Base-by-base conservation (phyloP, 2,797 vertebrate genomes). In the Tragelaphus oryx region DNA sequence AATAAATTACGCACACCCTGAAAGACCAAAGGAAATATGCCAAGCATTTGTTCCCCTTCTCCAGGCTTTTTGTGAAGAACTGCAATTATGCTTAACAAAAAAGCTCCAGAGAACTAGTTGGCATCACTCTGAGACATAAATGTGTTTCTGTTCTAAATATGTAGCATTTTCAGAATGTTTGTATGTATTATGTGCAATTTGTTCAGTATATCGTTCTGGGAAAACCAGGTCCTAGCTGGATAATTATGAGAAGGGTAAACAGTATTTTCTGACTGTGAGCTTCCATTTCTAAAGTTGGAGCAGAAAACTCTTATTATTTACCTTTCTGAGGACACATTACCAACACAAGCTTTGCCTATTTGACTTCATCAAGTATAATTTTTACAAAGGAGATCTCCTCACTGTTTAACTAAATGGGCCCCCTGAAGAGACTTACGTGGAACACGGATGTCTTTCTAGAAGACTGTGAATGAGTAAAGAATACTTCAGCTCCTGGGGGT, bases 51-150 rank as follows among this genome's bases (percentile, higher is more conserved):
- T 68, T 96, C 83, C 88, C 93, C 95, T 97, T 97, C 95, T 87
- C 75, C 11, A 33, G 97, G 96, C 93, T 84, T 50, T 97, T 96
- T 97, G 90, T 95, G 94, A 97, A 97, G 92, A 98, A 96, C 87
- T 94, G 96, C 96, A 98, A 97, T 98, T 98, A 98, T 16, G 92
- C 96, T 97, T 98, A 97, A 98, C 94, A 98, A 97, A 97, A 97
- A 95, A 97, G 96, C 95, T 97, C 87, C 94, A 95, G 87, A 95
- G 83, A 96, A 95, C 50, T 0, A 65, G 11, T 93, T 96, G 97
- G 94, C 95, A 96, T 98, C 87, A 60, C 96, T 98, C 93, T n/a
- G 33, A 94, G 97, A 96, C 91, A 97, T 71, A 80, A 71, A 26
- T 85, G 93, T 95, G 91, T 96, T 98, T 98, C 97, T 89, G 46